A percentile compares a stretch with the other conserved stretches of the same genome.
Conservation (phyloP, 2,888 invertebrate species). For the Chrysina gloriosa region DNA sequence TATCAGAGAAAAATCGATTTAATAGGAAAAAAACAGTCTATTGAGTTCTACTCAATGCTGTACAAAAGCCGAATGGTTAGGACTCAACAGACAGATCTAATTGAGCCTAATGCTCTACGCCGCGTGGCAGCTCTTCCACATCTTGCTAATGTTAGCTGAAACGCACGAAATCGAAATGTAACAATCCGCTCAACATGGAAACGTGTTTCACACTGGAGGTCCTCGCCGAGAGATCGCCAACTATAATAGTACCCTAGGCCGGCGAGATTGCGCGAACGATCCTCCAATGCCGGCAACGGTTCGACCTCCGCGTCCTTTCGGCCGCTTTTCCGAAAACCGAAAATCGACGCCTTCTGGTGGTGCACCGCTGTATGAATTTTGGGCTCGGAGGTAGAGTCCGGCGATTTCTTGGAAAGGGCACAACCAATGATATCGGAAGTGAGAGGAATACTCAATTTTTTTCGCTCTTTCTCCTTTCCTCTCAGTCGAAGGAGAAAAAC, state of each 20-base stretch:
- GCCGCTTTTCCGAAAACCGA: background rate
- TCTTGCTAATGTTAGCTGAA: conserved; percentile 38
- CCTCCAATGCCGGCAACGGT: conserved; percentile 27
- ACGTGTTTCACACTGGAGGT: conserved; percentile 31
- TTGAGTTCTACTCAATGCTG: conserved; percentile 37
- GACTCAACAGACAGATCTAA: conserved; percentile 28
- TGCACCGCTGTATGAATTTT: background rate
- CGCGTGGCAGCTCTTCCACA: conserved; percentile 45
- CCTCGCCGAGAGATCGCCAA: conserved; percentile 12
- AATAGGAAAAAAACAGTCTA: conserved; percentile 16
- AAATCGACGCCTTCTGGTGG: conserved; percentile 17
- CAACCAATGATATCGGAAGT: conserved; percentile 21
- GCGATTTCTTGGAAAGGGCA: background rate
- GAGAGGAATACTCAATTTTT: no score
- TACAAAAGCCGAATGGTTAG: conserved; percentile 17
- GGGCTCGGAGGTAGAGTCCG: background rate
- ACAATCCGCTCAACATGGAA: conserved; percentile 32
- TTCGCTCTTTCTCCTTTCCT: background rate
- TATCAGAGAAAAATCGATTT: background rate
- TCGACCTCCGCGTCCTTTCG: background rate
- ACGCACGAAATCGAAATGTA: conserved; percentile 13
- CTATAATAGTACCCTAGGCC: conserved; percentile 5
- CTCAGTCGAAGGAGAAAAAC: no score
- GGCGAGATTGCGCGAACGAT: conserved; percentile 36
- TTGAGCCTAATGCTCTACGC: conserved; percentile 32